phyloP scores from a whole-genome alignment of 2,888 invertebrate species.

The Andrena trimmerana region DNA sequence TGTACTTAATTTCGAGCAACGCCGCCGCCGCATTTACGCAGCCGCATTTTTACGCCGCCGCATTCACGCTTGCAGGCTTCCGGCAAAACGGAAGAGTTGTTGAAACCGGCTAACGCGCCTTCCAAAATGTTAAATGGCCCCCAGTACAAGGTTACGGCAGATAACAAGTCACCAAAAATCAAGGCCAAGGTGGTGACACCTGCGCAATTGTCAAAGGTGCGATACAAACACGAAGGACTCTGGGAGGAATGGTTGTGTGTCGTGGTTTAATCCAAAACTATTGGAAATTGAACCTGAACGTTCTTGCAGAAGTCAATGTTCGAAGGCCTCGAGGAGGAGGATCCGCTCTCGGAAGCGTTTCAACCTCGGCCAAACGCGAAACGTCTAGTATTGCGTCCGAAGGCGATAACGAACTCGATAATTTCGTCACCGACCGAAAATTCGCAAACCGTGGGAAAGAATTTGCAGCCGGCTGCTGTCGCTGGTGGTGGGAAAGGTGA shows the following conservation, averaged over 20 bases:
- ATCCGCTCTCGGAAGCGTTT: slow-evolving; percentile 88
- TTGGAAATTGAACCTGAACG: slow-evolving; percentile 18
- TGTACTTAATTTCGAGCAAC: not conserved
- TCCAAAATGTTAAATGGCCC: slow-evolving; percentile 88
- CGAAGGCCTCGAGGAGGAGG: slow-evolving; percentile 94
- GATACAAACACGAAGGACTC: not conserved
- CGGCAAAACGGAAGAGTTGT: slow-evolving; percentile 88
- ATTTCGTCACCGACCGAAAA: slow-evolving; percentile 54
- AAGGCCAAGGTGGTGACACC: slow-evolving; percentile 85
- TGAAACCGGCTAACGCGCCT: slow-evolving; percentile 90
- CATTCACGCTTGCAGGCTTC: slow-evolving; percentile 83
- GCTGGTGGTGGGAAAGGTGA: slow-evolving; percentile 26
- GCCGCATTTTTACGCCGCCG: not conserved
- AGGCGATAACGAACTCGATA: slow-evolving; percentile 72
- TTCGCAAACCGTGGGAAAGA: slow-evolving; percentile 41
- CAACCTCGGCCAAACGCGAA: slow-evolving; percentile 89
- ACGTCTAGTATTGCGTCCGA: slow-evolving; percentile 90
- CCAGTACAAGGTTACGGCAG: slow-evolving; percentile 88
- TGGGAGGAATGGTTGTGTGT: too few relatives aligned
- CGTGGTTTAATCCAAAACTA: not conserved
- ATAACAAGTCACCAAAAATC: slow-evolving; percentile 87
- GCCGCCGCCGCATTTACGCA: not conserved
- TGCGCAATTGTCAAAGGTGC: slow-evolving; percentile 83
- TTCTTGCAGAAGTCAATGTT: slow-evolving; percentile 90
- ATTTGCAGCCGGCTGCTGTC: slow-evolving; percentile 7